Percentiles rank a stretch among this genome's conserved stretches.
Evolutionary conservation across 2,888 invertebrate genomes (phyloP).

Genomic region (Schrankia costaestrigalis): DNA sequence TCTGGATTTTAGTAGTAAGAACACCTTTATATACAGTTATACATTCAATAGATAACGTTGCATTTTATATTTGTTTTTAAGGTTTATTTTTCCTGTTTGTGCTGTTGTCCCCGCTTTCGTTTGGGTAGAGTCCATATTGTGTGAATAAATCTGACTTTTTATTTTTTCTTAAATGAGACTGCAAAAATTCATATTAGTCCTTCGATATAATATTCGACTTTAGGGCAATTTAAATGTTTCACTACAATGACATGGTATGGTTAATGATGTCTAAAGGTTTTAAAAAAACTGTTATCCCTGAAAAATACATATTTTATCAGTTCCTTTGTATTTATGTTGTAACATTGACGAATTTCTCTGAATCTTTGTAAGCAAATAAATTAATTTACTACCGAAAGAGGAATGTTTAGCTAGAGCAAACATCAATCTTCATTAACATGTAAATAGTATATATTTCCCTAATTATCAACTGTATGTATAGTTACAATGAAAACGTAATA

Average conservation of each 20-base stretch:
- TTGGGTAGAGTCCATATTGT: no score
- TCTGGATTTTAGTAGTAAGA: neutral
- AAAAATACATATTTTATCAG: neutral
- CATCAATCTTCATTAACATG: neutral
- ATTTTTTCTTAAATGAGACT: no score
- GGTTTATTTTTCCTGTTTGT: no score
- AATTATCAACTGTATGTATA: slow-evolving; percentile 7
- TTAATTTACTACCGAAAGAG: neutral
- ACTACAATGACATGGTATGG: no score
- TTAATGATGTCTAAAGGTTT: neutral
- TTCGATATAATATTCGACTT: no score
- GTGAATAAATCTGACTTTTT: no score
- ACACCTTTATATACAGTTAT: neutral
- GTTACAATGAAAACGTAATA: slow-evolving; percentile 28
- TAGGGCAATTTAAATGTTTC: no score
- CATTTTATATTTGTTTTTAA: no score
- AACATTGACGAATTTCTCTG: neutral
- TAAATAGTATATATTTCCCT: neutral
- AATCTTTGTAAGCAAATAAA: neutral
- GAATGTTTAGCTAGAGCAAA: no score
- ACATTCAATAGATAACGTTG: neutral
- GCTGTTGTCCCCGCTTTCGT: no score
- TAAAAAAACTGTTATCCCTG: neutral
- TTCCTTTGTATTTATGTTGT: neutral
- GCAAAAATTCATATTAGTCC: no score